These are phyloP conservation scores for Drosophila barbarae DNA, from an alignment of 2,888 invertebrate species.

Conservation along the genomic window DNA sequence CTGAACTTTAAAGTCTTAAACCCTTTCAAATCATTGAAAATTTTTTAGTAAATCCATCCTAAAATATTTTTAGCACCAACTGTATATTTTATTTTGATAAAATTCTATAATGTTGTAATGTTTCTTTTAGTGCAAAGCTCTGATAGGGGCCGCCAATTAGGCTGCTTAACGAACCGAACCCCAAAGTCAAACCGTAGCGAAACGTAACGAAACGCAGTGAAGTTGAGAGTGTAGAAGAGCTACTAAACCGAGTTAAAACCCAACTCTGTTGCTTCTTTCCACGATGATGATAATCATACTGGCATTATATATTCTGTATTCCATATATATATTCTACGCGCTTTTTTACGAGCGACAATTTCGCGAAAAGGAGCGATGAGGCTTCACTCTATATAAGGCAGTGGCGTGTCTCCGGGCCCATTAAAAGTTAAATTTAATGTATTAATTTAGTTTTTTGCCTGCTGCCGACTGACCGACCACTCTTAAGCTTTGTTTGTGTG, in stretches of 20 bases:
- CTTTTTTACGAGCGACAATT: constrained; percentile 46
- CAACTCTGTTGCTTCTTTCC: constrained; percentile 17
- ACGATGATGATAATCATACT: constrained; percentile 12
- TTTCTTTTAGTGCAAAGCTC: constrained; percentile 17
- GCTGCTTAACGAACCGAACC: constrained; percentile 55
- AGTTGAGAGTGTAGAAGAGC: constrained; percentile 6
- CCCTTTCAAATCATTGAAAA: neutral
- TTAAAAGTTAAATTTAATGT: constrained; percentile 53
- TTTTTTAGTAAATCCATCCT: neutral
- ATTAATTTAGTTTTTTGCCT: constrained; percentile 49
- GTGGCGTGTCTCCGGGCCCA: constrained; percentile 22
- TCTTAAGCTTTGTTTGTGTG: constrained; percentile 7
- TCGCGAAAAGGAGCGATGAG: constrained; percentile 36
- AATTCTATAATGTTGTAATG: neutral
- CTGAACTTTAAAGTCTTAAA: neutral
- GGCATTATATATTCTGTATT: constrained; percentile 30
- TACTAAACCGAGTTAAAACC: constrained; percentile 6
- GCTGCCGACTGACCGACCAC: constrained; percentile 16
- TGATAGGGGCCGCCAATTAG: constrained; percentile 53
- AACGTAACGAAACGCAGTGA: constrained; percentile 20
- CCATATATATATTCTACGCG: constrained; percentile 19
- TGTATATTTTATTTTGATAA: too few relatives aligned
- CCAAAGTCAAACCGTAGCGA: constrained; percentile 26
- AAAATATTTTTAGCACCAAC: too few relatives aligned
- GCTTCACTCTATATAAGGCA: constrained; percentile 24